These are phyloP conservation scores for Zaprionus ghesquierei DNA, from an alignment of 1,140 invertebrate species.

Conservation along the genomic window DNA sequence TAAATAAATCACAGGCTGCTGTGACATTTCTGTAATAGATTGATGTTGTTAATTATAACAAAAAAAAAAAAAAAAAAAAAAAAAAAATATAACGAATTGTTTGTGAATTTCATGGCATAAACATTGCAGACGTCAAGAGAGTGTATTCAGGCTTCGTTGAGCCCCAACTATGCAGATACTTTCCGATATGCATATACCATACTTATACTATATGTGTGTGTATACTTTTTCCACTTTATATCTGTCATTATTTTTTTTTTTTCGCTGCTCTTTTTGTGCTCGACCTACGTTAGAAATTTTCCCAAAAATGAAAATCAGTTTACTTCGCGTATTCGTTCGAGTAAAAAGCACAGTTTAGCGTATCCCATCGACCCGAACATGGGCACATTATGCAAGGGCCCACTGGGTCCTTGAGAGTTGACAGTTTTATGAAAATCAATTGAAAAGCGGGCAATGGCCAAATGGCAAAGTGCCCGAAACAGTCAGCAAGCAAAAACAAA, in stretches of 20 bases:
- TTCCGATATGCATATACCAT: neutral
- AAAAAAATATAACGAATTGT: neutral
- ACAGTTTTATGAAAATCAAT: slow-evolving; percentile 57
- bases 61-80: no score
- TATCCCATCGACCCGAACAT: no score
- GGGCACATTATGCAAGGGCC: neutral
- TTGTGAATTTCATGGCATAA: neutral
- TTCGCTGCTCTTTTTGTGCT: slow-evolving; percentile 7
- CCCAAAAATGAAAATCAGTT: slow-evolving; percentile 54
- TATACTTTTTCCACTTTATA: slow-evolving; percentile 4
- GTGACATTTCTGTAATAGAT: neutral
- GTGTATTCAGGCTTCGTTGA: slow-evolving; percentile 9
- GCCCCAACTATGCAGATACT: neutral
- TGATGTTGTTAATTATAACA: neutral
- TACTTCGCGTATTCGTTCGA: slow-evolving; percentile 50
- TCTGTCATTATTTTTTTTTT: slow-evolving; percentile 12
- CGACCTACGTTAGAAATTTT: slow-evolving; percentile 14
- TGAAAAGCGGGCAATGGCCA: slow-evolving; percentile 20
- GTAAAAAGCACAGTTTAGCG: slow-evolving; percentile 19
- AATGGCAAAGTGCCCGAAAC: slow-evolving; percentile 55
- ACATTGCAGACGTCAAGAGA: neutral
- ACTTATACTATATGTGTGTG: neutral
- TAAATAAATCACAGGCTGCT: neutral
- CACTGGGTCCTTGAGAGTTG: slow-evolving; percentile 1
- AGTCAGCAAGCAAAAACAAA: slow-evolving; percentile 12